Conservation (phyloP, 2,888 invertebrate species). For the Cryptus armator region DNA sequence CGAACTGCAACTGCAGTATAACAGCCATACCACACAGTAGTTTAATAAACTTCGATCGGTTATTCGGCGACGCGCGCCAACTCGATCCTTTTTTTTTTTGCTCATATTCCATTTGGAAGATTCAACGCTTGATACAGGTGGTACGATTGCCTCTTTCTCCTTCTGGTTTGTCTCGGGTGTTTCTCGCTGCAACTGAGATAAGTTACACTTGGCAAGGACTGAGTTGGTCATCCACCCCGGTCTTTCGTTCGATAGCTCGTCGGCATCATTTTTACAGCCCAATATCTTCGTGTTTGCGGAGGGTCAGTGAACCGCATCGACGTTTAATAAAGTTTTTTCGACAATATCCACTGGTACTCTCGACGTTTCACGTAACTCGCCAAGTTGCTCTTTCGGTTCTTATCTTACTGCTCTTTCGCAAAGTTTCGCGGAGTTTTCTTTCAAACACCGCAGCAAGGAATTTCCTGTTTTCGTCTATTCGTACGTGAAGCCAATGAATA, state of each 20-base stretch:
- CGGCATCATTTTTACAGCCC: slow-evolving; percentile 48
- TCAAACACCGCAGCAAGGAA: not conserved
- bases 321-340: slow-evolving; percentile 49
- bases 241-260: slow-evolving; percentile 8
- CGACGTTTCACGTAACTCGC: slow-evolving; percentile 20
- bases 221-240: slow-evolving; percentile 54
- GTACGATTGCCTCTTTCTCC: slow-evolving; percentile 6
- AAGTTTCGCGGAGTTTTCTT: slow-evolving; percentile 39
- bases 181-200: slow-evolving; percentile 31
- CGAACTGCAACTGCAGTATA: slow-evolving; percentile 37
- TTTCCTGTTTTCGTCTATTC: slow-evolving; percentile 35
- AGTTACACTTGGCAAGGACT: slow-evolving; percentile 56
- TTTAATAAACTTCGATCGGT: slow-evolving; percentile 67
- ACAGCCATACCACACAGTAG: slow-evolving; percentile 30
- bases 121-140: slow-evolving; percentile 57
- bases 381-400: not conserved
- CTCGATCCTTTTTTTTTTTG: slow-evolving; percentile 46
- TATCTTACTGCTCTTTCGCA: slow-evolving; percentile 18
- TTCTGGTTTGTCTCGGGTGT: slow-evolving; percentile 26
- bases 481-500: not conserved
- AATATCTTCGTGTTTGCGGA: slow-evolving; percentile 54
- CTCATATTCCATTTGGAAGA: slow-evolving; percentile 54
- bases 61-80: slow-evolving; percentile 58
- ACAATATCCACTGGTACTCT: not conserved
- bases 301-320: slow-evolving; percentile 54